Percentiles rank a stretch among this genome's conserved stretches.
Conservation (phyloP, 1,140 invertebrate genomes). For the Dysdera silvatica region DNA sequence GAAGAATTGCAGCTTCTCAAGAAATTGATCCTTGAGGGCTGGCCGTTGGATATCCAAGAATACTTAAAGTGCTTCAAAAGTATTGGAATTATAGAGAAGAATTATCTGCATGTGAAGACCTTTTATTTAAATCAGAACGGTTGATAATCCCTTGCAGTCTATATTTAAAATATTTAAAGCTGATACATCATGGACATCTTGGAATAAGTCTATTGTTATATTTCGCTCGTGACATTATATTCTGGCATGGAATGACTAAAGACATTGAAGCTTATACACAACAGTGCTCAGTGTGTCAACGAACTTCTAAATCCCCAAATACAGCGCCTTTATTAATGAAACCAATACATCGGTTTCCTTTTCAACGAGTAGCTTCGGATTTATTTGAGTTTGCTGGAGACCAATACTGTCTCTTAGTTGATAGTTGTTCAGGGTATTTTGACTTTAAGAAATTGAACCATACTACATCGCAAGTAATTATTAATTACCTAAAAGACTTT, state of each 20-base stretch:
- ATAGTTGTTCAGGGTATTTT: constrained; percentile 1
- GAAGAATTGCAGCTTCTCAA: neutral
- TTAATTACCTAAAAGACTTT: neutral
- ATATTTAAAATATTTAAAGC: neutral
- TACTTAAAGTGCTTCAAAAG: neutral
- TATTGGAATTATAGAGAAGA: constrained; percentile 6
- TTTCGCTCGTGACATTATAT: neutral
- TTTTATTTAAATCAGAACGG: constrained; percentile 2
- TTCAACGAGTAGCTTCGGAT: constrained; percentile 1
- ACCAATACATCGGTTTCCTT: neutral
- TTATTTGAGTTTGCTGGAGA: neutral
- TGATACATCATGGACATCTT: neutral
- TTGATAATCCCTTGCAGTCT: neutral
- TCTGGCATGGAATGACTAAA: neutral
- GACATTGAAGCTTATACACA: neutral
- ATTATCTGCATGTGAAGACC: neutral
- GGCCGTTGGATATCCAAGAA: neutral
- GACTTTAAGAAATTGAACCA: neutral
- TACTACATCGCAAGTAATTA: neutral
- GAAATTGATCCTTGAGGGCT: neutral
- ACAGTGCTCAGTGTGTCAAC: neutral
- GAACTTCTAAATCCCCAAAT: neutral
- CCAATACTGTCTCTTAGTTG: neutral
- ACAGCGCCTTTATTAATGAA: neutral
- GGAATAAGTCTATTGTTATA: neutral